Evolutionary conservation across 2,888 invertebrate species (phyloP).

Genomic region (Eristalis arbustorum): DNA sequence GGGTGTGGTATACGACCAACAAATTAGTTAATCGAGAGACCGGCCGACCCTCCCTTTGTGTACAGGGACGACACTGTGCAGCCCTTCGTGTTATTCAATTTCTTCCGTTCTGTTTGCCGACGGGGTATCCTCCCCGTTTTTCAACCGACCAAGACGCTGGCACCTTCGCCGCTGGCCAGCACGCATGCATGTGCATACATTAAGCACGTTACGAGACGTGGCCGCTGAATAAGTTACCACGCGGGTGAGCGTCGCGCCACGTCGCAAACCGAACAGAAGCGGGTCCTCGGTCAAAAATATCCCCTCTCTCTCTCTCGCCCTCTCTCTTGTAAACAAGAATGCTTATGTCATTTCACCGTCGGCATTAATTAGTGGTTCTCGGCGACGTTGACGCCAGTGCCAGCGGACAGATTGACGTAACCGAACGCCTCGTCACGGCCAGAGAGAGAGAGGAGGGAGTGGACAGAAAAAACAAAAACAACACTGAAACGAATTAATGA

Average conservation of each 20-base stretch:
- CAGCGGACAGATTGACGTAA: conserved; percentile 13
- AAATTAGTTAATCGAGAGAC: conserved; percentile 66
- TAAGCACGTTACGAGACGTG: background rate
- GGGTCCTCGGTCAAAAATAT: background rate
- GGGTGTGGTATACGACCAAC: conserved; percentile 48
- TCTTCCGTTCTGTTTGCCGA: no score
- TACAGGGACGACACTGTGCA: no score
- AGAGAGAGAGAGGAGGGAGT: background rate
- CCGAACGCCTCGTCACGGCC: background rate
- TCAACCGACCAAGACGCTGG: background rate
- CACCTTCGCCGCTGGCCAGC: background rate
- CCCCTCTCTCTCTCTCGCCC: no score
- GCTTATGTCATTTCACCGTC: conserved; percentile 64
- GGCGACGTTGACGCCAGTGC: conserved; percentile 11
- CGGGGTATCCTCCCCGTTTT: conserved; percentile 53
- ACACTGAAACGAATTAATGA: conserved; percentile 52
- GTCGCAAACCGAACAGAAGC: conserved; percentile 37
- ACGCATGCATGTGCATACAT: background rate
- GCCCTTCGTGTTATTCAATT: conserved; percentile 41
- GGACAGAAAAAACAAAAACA: no score
- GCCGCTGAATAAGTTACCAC: conserved; percentile 12
- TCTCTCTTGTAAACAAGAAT: conserved; percentile 58
- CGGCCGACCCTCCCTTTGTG: background rate
- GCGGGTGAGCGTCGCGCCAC: no score
- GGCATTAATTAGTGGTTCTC: conserved; percentile 55